Evolutionary conservation across 2,888 invertebrate species (phyloP).

Genomic region (Lasioglossum figueresi): DNA sequence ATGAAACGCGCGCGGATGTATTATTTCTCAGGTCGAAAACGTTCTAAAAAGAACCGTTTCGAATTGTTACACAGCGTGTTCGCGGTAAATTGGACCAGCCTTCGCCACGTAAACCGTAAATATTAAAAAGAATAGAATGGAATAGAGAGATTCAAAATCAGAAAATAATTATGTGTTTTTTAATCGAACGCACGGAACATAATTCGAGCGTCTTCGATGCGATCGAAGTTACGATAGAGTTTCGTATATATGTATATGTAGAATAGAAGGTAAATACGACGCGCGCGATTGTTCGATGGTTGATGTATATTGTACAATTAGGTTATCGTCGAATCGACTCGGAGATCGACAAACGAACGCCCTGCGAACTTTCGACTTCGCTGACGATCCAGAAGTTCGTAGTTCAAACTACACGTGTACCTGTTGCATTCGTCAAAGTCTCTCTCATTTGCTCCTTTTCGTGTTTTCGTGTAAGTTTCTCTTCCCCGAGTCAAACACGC

Average conservation of each 20-base stretch:
- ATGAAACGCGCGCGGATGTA: background rate
- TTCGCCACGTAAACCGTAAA: no score
- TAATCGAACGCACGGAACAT: background rate
- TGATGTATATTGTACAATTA: background rate
- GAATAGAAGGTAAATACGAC: background rate
- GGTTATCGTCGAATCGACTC: background rate
- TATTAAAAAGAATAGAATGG: no score
- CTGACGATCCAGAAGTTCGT: conserved; percentile 32
- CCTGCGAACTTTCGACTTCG: conserved; percentile 18
- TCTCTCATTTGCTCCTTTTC: conserved; percentile 3
- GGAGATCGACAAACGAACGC: conserved; percentile 7
- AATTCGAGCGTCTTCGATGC: background rate
- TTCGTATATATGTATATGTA: no score
- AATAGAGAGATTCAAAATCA: no score
- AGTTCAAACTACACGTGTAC: conserved; percentile 36
- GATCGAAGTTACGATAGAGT: no score
- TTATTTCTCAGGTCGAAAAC: background rate
- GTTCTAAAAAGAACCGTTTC: no score
- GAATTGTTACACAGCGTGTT: no score
- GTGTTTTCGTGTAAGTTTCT: conserved; percentile 3
- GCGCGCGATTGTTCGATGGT: background rate
- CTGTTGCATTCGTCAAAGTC: conserved; percentile 53
- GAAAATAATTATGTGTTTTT: background rate
- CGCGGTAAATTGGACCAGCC: no score
- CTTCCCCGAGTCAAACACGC: background rate